Conservation (phyloP, 2,888 invertebrate genomes). For the Hesperia comma region DNA sequence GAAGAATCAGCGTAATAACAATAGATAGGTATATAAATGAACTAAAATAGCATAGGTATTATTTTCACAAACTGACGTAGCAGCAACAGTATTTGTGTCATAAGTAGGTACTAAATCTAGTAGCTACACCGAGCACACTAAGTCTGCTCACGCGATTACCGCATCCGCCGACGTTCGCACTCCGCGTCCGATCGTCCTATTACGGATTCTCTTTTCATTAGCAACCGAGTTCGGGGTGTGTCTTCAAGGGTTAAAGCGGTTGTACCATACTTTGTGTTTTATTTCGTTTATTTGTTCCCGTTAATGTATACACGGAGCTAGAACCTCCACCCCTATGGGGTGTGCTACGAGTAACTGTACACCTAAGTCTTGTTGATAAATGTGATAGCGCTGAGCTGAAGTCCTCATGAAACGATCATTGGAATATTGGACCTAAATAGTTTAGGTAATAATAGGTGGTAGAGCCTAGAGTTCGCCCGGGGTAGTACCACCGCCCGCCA, state of each 20-base stretch:
- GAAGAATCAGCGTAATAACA: too few relatives aligned
- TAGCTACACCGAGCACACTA: constrained; percentile 15
- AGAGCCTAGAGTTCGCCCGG: too few relatives aligned
- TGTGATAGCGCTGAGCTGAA: too few relatives aligned
- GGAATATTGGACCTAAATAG: too few relatives aligned
- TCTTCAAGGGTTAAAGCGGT: constrained; percentile 52
- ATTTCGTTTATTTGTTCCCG: constrained; percentile 33
- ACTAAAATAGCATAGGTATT: too few relatives aligned
- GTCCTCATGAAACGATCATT: too few relatives aligned
- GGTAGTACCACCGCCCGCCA: too few relatives aligned
- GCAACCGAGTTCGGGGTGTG: constrained; percentile 53
- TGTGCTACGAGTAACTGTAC: background rate
- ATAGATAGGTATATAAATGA: too few relatives aligned
- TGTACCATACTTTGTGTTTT: constrained; percentile 37
- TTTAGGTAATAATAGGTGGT: too few relatives aligned
- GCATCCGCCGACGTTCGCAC: constrained; percentile 45
- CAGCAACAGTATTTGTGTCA: too few relatives aligned
- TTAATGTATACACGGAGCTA: constrained; percentile 2
- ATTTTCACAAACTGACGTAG: too few relatives aligned
- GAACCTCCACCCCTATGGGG: constrained; percentile 6
- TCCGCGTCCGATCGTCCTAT: constrained; percentile 49
- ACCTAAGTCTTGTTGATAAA: too few relatives aligned
- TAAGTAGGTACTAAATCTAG: background rate
- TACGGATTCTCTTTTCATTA: constrained; percentile 72
- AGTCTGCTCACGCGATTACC: constrained; percentile 39